Evolutionary conservation across 23 tunicate genomes (phyloP).

Genomic region (Botrylloides violaceus): DNA sequence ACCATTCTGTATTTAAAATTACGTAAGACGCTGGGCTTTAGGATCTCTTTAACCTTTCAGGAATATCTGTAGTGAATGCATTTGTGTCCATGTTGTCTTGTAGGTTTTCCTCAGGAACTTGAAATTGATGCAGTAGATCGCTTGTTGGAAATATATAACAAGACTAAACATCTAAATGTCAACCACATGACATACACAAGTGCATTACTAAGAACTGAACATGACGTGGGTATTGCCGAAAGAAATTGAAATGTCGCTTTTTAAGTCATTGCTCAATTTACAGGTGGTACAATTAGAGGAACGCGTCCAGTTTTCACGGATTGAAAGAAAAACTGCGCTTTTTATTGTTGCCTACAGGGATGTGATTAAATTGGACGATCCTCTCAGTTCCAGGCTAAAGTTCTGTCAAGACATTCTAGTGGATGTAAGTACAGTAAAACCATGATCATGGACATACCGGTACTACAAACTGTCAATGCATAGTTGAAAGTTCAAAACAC

Average conservation of each 20-base stretch:
- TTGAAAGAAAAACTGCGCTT: conserved; percentile 13
- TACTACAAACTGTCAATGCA: too few species aligned
- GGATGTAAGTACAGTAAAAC: conserved; percentile 20
- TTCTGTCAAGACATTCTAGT: conserved; percentile 27
- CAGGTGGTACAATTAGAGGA: conserved; percentile 11
- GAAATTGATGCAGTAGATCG: conserved; percentile 33
- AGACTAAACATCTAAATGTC: conserved; percentile 30
- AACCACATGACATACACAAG: conserved; percentile 49
- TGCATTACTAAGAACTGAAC: conserved; percentile 34
- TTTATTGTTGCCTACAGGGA: conserved; percentile 10
- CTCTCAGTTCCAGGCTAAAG: conserved; percentile 3
- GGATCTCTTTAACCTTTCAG: too few species aligned
- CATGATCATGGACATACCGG: too few species aligned
- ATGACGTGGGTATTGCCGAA: conserved; percentile 18
- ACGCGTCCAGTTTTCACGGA: conserved; percentile 21
- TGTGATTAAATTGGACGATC: conserved; percentile 5
- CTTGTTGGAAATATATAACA: conserved; percentile 35
- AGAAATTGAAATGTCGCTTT: neutral
- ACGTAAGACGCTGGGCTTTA: too few species aligned
- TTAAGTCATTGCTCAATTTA: neutral
- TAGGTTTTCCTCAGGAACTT: conserved; percentile 40
- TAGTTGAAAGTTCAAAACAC: too few species aligned
- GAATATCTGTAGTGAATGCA: too few species aligned
- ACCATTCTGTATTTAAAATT: too few species aligned
- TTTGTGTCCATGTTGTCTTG: neutral